A percentile compares a stretch with the other conserved stretches of the same genome.
Evolutionary conservation across 2,113 vertebrate species (phyloP).

Genomic region (Naja naja): DNA sequence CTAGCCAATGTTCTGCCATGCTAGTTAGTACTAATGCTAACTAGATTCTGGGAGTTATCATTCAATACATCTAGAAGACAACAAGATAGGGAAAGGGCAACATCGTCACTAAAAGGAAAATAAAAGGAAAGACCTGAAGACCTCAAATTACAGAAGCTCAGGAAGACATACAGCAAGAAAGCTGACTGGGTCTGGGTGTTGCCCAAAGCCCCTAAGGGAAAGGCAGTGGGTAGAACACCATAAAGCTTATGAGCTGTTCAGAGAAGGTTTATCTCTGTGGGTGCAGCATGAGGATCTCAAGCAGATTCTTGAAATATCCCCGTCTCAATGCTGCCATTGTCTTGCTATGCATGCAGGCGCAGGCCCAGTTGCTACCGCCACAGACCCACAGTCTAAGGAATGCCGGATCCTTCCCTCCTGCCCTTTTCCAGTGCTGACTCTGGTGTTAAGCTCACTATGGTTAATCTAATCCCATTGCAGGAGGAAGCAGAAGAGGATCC

Average conservation of each 20-base stretch:
- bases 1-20: not conserved
- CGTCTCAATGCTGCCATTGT: constrained; percentile 27
- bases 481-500: not conserved
- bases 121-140: not conserved
- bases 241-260: not conserved
- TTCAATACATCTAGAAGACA: not conserved
- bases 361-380: not conserved
- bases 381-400: constrained; percentile 17
- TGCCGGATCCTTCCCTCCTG: not conserved
- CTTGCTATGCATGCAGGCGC: not conserved
- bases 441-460: not conserved
- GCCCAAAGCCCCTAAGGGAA: not conserved
- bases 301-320: constrained; percentile 27
- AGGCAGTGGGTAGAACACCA: not conserved
- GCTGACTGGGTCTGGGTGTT: not conserved
- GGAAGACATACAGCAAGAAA: not conserved
- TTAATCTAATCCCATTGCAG: not conserved
- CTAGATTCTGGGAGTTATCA: not conserved
- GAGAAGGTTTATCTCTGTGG: constrained; percentile 18
- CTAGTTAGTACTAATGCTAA: not conserved
- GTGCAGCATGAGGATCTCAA: constrained; percentile 6
- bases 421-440: constrained; percentile 25
- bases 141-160: not conserved
- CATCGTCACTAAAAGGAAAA: not conserved
- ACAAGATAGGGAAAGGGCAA: not conserved